These are phyloP conservation scores for Ganaspis sp. DNA, from an alignment of 1,140 invertebrate genomes.

Conservation along the genomic window DNA sequence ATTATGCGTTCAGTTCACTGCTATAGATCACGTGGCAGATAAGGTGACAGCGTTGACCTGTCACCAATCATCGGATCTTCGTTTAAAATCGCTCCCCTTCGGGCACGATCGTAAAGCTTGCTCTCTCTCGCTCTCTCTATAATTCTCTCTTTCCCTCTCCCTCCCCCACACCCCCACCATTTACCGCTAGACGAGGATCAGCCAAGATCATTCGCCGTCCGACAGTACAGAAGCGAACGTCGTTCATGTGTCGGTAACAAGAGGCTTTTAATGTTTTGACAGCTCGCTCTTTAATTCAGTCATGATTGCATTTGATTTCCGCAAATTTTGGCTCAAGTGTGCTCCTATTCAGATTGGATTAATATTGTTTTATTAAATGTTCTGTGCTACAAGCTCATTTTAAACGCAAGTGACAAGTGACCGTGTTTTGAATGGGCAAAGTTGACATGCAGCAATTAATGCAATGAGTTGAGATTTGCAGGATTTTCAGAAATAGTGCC, in stretches of 20 bases:
- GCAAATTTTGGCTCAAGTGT: constrained; percentile 16
- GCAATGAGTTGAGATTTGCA: not conserved
- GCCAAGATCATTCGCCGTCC: constrained; percentile 12
- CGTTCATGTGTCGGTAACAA: not conserved
- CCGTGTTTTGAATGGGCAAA: not conserved
- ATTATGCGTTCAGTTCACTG: constrained; percentile 41
- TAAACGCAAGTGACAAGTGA: not conserved
- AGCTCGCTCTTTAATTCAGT: not conserved
- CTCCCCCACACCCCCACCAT: constrained; percentile 5
- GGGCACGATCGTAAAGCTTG: constrained; percentile 28
- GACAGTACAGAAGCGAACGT: not conserved
- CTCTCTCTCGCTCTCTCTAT: constrained; percentile 1
- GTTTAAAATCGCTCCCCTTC: constrained; percentile 32
- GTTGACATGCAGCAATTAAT: not conserved
- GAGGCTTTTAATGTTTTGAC: not conserved
- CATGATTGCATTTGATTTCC: constrained; percentile 1
- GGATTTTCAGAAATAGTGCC: not conserved
- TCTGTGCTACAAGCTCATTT: not conserved
- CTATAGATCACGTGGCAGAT: constrained; percentile 49
- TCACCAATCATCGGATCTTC: constrained; percentile 39
- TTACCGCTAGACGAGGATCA: constrained; percentile 20
- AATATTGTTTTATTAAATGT: not conserved
- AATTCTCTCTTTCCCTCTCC: constrained; percentile 12
- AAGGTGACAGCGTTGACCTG: constrained; percentile 49
- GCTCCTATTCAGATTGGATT: not conserved